Evolutionary conservation across 2,113 vertebrate genomes (phyloP), one percentile per base, ranked within the genome.

Genomic region (Vulpes lagopus): DNA sequence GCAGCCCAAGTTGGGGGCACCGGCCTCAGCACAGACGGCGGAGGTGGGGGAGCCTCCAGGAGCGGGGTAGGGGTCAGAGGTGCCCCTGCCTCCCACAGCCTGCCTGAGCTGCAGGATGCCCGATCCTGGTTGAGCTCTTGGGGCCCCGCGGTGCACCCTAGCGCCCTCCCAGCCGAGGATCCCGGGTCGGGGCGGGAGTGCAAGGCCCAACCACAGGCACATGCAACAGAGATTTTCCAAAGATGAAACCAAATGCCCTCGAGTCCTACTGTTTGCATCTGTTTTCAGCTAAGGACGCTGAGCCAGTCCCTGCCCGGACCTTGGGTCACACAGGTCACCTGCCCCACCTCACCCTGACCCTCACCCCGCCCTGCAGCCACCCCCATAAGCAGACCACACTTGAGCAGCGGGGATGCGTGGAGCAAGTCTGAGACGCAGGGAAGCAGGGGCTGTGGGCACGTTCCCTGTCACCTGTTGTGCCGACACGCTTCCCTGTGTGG

Each of bases 231-330:
- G 76, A 97, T 95, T 98, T 95, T 88, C 79, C 27, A 53, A 15
- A 81, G 93, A 74, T 38, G 32, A 89, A 96, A 64, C 73, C 60
- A 19, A 71, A 82, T 27, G 43, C 22, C 89, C 94, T 2, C 4
- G 5, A 20, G 30, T 89, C 91, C 96, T 97, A 90, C 96, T 95
- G 55, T 97, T 98, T 96, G 88, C 97, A 90, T 95, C 97, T 98
- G 91, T 97, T 98, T 96, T 96, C 89, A 55, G 91, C 97, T 89
- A 95, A 76, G 89, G 94, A 97, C 65, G 7, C 94, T 14, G 10
- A 67, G 88, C 71, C 22, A 8, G 23, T 43, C 83, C 96, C 73
- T 2, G 1, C 87, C 94, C 2, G 53, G 38, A 79, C 35, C 27
- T 65, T 74, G 86, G 38, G 59, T 62, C 2, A 93, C 60, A 60